Conservation (phyloP, 2,888 invertebrate genomes). For the Lottia gigantea region DNA sequence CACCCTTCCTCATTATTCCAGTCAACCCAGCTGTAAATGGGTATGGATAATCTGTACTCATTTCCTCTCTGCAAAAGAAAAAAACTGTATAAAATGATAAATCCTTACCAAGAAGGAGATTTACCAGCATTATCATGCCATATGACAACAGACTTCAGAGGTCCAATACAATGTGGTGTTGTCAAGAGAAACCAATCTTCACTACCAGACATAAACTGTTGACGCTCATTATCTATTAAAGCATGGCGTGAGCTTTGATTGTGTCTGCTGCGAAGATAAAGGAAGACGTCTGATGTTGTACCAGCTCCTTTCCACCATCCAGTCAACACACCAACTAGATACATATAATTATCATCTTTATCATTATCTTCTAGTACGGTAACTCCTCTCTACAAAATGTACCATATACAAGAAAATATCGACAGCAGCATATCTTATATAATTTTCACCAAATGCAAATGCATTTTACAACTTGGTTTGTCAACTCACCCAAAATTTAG, state of each 20-base stretch:
- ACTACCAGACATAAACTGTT: conserved; percentile 47
- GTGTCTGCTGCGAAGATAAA: conserved; percentile 36
- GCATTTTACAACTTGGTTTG: too few species aligned
- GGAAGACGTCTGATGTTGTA: conserved; percentile 53
- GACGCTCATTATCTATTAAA: conserved; percentile 32
- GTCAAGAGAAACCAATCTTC: conserved; percentile 60
- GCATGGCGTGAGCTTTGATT: conserved; percentile 34
- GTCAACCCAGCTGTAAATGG: too few species aligned
- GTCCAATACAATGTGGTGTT: conserved; percentile 44
- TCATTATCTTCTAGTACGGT: conserved; percentile 43
- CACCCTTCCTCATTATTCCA: too few species aligned
- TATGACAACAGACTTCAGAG: conserved; percentile 42
- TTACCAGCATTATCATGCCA: conserved; percentile 59
- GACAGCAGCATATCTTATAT: too few species aligned
- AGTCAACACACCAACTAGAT: conserved; percentile 54
- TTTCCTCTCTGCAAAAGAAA: too few species aligned
- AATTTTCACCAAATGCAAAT: too few species aligned
- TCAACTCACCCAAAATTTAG: too few species aligned
- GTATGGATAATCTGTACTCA: too few species aligned
- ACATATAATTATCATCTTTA: conserved; percentile 38
- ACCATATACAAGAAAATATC: not conserved
- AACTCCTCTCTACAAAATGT: conserved; percentile 40
- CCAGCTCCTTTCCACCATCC: conserved; percentile 55
- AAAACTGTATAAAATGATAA: too few species aligned
- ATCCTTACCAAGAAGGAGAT: conserved; percentile 52